phyloP scores from a whole-genome alignment of 2,888 invertebrate genomes.

The Cepaea hortensis region DNA sequence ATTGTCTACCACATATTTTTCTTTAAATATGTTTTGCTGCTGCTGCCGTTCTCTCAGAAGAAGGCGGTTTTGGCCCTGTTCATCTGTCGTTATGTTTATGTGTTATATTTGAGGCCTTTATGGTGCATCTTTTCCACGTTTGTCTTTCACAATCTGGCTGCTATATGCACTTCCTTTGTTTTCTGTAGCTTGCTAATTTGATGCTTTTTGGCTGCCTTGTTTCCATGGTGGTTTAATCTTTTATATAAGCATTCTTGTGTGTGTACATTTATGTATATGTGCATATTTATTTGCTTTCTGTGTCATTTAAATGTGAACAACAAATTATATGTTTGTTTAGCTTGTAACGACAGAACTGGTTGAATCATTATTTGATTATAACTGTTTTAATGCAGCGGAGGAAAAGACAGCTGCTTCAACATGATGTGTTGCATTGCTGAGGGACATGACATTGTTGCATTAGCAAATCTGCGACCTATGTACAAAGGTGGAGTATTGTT shows the following conservation, averaged over 20 bases:
- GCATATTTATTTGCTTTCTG: no score
- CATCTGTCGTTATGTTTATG: no score
- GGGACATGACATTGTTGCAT: slow-evolving; percentile 94
- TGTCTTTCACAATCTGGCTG: no score
- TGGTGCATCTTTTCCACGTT: no score
- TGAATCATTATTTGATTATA: neutral
- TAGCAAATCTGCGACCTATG: slow-evolving; percentile 93
- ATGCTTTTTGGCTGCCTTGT: no score
- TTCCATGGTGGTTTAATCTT: no score
- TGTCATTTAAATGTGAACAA: neutral
- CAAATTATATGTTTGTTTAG: neutral
- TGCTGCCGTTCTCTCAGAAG: neutral
- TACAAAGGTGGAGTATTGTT: slow-evolving; percentile 81
- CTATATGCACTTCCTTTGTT: no score
- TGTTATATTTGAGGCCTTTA: no score
- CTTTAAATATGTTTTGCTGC: neutral
- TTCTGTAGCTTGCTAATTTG: no score
- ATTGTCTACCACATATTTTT: neutral
- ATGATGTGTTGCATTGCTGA: slow-evolving; percentile 98
- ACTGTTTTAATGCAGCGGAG: slow-evolving; percentile 84
- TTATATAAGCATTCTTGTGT: no score
- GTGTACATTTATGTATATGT: neutral
- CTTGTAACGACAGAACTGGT: neutral
- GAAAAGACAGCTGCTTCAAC: slow-evolving; percentile 99
- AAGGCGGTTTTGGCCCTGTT: no score